Percentiles rank a stretch among this genome's conserved stretches.
Evolutionary conservation across 2,888 invertebrate genomes (phyloP).

Genomic region (Bruchidius siliquastri): DNA sequence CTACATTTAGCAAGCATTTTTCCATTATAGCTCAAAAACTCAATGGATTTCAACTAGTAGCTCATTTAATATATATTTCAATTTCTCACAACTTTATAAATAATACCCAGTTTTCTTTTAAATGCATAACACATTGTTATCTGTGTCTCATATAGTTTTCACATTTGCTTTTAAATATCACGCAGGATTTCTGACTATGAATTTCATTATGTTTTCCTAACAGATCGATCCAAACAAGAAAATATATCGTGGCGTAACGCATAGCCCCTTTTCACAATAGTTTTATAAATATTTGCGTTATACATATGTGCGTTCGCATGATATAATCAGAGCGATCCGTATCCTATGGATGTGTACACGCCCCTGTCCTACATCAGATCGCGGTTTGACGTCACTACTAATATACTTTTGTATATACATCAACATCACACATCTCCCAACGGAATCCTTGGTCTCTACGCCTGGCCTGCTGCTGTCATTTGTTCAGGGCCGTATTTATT

Average conservation of each 20-base stretch:
- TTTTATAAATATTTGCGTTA: neutral
- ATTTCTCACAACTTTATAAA: no score
- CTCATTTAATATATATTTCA: no score
- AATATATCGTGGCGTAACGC: neutral
- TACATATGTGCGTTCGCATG: neutral
- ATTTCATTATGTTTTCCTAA: neutral
- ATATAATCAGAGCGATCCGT: neutral
- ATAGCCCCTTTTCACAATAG: neutral
- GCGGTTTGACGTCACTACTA: conserved; percentile 29
- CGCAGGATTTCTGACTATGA: no score
- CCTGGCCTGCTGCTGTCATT: conserved; percentile 19
- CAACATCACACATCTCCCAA: conserved; percentile 15
- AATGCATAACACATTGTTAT: no score
- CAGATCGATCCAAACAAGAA: no score
- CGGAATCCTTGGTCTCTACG: conserved; percentile 7
- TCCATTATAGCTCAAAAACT: no score
- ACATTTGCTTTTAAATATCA: no score
- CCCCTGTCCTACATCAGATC: neutral
- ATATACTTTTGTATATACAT: conserved; percentile 29
- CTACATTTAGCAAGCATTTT: no score
- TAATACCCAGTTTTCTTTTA: no score
- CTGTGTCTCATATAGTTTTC: no score
- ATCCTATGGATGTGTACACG: neutral
- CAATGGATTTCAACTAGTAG: no score
- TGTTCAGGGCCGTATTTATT: conserved; percentile 25